Evolutionary conservation across 2,797 vertebrate genomes (phyloP).

Genomic region (Florisuga fusca): DNA sequence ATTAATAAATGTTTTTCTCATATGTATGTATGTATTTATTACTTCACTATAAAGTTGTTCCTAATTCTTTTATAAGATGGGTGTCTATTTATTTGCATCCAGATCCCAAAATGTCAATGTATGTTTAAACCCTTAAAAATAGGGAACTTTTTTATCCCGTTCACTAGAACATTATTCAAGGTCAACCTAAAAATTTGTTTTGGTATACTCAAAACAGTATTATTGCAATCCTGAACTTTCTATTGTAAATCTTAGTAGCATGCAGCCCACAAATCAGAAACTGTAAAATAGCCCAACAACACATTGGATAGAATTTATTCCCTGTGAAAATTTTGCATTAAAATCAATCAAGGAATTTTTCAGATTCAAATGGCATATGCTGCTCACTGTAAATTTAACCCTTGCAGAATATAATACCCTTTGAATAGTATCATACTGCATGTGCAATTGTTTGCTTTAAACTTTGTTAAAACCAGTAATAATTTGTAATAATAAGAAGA

Average conservation of each 20-base stretch:
- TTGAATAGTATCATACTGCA: too few species aligned
- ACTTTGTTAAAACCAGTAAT: neutral
- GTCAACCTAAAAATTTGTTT: conserved; percentile 15
- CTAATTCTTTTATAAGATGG: neutral
- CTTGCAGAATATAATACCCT: neutral
- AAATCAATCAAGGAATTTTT: conserved; percentile 12
- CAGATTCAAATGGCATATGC: neutral
- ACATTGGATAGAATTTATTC: conserved; percentile 41
- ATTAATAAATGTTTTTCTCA: neutral
- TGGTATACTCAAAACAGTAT: neutral
- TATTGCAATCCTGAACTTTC: neutral
- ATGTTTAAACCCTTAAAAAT: neutral
- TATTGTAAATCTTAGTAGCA: neutral
- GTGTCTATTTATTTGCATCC: neutral
- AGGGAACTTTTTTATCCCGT: neutral
- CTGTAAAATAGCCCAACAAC: conserved; percentile 25
- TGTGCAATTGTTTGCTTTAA: neutral
- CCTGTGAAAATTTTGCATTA: neutral
- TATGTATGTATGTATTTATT: neutral
- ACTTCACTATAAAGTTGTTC: neutral
- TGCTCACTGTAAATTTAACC: neutral
- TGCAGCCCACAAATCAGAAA: conserved; percentile 5
- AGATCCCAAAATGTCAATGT: neutral
- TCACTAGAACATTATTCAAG: neutral
- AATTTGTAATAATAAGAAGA: neutral